Base-by-base conservation (phyloP, 2,797 vertebrate species). In the Nothura maculosa region DNA sequence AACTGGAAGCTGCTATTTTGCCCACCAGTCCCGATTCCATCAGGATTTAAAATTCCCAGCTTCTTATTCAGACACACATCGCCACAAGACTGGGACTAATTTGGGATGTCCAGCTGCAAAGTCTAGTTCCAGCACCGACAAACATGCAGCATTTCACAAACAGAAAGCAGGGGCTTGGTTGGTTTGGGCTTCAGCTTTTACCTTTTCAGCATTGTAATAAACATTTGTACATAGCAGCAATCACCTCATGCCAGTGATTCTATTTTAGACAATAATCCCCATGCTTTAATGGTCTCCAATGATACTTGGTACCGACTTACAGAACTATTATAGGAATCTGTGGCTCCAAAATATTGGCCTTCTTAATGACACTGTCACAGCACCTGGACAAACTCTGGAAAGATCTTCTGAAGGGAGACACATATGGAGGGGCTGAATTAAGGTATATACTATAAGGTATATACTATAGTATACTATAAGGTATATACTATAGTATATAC, bases 311-410 rank as follows among this genome's bases (percentile, higher is more conserved):
- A 34, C 8, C 10, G n/a, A 38, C 6, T 6, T 8, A 1, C 2
- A 25, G 32, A 55, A n/a, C 42, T 24, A 9, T 1, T 40, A 28
- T 7, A 38, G 36, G 21, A 10, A 3, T 1, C 27, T 14, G 25
- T 25, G 36, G 74, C 69, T 68, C 25, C 4, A 25, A 47, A 18
- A n/a, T 3, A 24, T 24, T 73, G 60, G 22, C 10, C 52, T 3
- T 28, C 52, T 54, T 1, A 11, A 77, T 12, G 42, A 27, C 12
- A 11, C 2, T 21, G 16, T 42, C 47, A 78, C 58, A 78, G 55
- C 42, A 48, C 0, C 8, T 45, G 34, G 52, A 38, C 12, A 34
- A 42, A 20, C 42, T 0, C 10, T 0, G 1, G 25, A 24, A 24
- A 28, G 34, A 11, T 19, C 17, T 25, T 64, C 45, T 72, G 34